These are phyloP conservation scores for Chaetops frenatus DNA, from an alignment of 2,113 vertebrate species.

Conservation along the genomic window DNA sequence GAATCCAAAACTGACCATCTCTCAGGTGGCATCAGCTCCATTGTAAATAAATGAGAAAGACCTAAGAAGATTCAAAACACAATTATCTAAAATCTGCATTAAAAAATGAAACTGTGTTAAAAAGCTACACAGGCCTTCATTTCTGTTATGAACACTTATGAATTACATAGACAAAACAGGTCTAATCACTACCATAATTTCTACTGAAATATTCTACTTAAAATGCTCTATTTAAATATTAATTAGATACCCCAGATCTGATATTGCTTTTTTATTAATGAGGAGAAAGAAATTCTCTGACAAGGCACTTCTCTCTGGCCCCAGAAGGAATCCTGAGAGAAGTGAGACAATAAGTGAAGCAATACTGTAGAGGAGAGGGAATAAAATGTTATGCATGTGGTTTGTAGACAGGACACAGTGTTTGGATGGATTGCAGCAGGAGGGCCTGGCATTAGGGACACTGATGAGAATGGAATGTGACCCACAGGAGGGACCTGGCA, in stretches of 20 bases:
- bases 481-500: accelerated
- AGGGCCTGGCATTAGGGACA: not conserved
- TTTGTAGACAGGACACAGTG: not conserved
- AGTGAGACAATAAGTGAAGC: not conserved
- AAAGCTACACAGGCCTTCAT: not conserved
- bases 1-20: not conserved
- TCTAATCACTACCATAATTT: not conserved
- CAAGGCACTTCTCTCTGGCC: not conserved
- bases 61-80: not conserved
- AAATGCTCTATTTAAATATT: not conserved
- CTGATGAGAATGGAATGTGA: too few relatives aligned
- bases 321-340: not conserved
- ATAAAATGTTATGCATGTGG: not conserved
- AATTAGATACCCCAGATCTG: not conserved
- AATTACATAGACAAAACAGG: not conserved
- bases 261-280: not conserved
- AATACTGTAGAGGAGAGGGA: not conserved
- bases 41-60: not conserved
- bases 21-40: not conserved
- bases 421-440: not conserved
- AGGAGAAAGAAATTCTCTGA: not conserved
- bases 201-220: not conserved
- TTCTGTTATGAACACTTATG: not conserved
- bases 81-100: not conserved
- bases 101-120: not conserved